These are phyloP conservation scores for Hepsetus odoe DNA, from an alignment of 2,113 vertebrate genomes.

Conservation along the genomic window DNA sequence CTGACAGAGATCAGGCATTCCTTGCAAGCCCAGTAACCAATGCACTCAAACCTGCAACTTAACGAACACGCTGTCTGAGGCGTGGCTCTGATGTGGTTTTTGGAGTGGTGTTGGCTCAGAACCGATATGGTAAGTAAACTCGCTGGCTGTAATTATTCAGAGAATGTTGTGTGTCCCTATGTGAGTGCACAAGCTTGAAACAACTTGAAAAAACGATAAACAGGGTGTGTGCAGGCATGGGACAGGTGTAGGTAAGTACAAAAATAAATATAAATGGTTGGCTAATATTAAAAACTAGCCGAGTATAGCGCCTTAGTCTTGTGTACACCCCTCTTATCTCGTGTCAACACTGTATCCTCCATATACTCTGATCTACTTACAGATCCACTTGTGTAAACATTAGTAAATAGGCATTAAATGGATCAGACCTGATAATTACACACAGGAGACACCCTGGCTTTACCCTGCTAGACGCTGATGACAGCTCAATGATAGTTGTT, in stretches of 20 bases:
- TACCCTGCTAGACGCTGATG: constrained; percentile 26
- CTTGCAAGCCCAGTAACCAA: neutral
- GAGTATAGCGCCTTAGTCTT: constrained; percentile 4
- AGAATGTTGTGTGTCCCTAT: constrained; percentile 40
- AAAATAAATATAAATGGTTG: constrained; percentile 30
- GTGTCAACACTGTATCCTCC: constrained; percentile 25
- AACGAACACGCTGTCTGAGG: constrained; percentile 19
- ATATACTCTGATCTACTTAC: constrained; percentile 39
- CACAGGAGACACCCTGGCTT: constrained; percentile 44
- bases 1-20: neutral
- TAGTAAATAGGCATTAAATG: constrained; percentile 39
- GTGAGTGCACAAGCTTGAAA: constrained; percentile 18
- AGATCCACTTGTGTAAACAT: constrained; percentile 24
- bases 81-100: constrained; percentile 37
- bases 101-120: constrained; percentile 31
- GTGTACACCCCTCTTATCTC: constrained; percentile 23
- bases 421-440: constrained; percentile 46
- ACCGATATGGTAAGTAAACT: constrained; percentile 33
- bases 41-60: constrained; percentile 23
- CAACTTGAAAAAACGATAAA: too few species aligned
- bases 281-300: constrained; percentile 8
- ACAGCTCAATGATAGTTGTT: constrained; percentile 25
- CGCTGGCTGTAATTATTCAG: constrained; percentile 46
- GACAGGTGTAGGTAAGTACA: constrained; percentile 23
- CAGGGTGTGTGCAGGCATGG: neutral